A percentile compares a stretch with the other conserved stretches of the same genome.
phyloP scores from a whole-genome alignment of 2,113 vertebrate species.

The Erythrolamprus reginae region DNA sequence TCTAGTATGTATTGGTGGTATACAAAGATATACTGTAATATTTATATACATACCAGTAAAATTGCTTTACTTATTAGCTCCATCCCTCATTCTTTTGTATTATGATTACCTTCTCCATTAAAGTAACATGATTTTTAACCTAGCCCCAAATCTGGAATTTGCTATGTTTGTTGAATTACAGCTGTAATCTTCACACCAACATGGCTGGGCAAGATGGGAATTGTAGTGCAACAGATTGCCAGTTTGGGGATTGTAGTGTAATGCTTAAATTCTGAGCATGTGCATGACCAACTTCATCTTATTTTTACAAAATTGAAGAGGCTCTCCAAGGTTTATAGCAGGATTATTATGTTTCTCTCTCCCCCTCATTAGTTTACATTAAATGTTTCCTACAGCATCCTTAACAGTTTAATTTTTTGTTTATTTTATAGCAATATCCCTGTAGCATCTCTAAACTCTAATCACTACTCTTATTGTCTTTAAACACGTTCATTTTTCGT shows the following conservation, averaged over 20 bases:
- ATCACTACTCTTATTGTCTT: no score
- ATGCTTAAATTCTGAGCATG: background rate
- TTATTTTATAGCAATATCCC: background rate
- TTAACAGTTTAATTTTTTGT: background rate
- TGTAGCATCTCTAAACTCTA: background rate
- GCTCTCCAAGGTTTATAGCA: background rate
- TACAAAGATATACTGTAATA: no score
- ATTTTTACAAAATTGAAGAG: background rate
- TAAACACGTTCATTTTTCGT: background rate
- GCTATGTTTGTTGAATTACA: background rate
- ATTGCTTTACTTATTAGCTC: background rate
- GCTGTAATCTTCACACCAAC: background rate
- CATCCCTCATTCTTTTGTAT: background rate
- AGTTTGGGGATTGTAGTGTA: background rate
- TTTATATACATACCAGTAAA: no score
- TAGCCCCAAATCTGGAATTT: background rate
- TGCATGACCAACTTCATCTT: background rate
- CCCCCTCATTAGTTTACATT: background rate
- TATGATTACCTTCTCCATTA: background rate
- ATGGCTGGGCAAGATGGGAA: background rate
- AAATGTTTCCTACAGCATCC: background rate
- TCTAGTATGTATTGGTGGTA: no score
- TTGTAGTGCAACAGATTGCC: background rate
- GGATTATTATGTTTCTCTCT: no score
- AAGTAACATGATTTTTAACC: background rate